Evolutionary conservation across 2,113 vertebrate genomes (phyloP).

Genomic region (Isurus oxyrinchus): DNA sequence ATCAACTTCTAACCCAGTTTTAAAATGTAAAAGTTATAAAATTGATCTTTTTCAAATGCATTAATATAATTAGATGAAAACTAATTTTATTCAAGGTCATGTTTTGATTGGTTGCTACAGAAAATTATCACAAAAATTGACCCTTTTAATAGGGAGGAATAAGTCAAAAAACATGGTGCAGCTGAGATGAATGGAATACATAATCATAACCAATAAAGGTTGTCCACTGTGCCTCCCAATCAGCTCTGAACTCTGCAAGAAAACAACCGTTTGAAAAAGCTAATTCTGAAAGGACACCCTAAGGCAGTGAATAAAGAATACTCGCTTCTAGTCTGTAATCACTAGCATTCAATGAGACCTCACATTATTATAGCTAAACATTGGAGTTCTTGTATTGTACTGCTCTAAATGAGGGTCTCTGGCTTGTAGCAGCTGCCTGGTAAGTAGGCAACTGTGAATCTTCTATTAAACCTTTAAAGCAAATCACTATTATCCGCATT

Average conservation of each 20-base stretch:
- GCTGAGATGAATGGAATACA: neutral
- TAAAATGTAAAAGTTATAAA: neutral
- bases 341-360: neutral
- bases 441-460: neutral
- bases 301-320: neutral
- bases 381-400: neutral
- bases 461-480: slow-evolving; percentile 28
- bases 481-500: slow-evolving; percentile 21
- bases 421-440: slow-evolving; percentile 25
- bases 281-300: slow-evolving; percentile 16
- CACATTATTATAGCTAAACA: slow-evolving; percentile 19
- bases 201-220: neutral
- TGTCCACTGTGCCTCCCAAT: slow-evolving; percentile 25
- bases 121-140: neutral
- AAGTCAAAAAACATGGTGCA: neutral
- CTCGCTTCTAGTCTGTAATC: slow-evolving; percentile 12
- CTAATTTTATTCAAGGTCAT: neutral
- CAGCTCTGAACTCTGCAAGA: neutral
- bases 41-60: neutral
- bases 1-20: neutral
- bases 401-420: slow-evolving; percentile 16
- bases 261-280: slow-evolving; percentile 5
- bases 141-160: neutral
- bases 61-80: neutral
- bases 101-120: neutral